Evolutionary conservation across 2,113 vertebrate genomes (phyloP), one percentile per base, ranked within the genome.

Genomic region (Chloropsis cyanopogon): DNA sequence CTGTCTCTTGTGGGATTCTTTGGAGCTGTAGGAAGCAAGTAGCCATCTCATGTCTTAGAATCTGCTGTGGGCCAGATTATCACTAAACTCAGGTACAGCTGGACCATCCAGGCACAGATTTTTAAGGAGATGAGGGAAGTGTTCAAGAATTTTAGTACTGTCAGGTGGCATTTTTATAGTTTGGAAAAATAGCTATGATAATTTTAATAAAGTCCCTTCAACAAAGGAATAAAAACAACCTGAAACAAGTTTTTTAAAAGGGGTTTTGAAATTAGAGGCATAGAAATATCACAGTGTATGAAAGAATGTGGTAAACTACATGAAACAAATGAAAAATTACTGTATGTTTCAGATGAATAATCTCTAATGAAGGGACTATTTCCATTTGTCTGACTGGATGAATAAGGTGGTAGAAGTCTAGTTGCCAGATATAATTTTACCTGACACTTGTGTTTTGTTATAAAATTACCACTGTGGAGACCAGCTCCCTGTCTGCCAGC

Each of bases 371-470:
- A 95, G 35, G 76, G 23, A 77, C 20, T 39, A 84, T 69, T 90
- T 94, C 70, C 65, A 12, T 93, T 69, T 79, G 46, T n/a, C 63
- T 89, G 73, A 76, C 82, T 88, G 75, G 37, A 79, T 72, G 65
- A 88, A 80, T 91, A 94, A 82, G 69, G 63, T 89, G 50, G 56
- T 64, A 77, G 69, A 86, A 76, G 63, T 75, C 42, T 78, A 53
- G 64, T 49, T 92, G 60, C 85, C 61, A 82, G 42, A 95, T 73
- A 54, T 94, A 96, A 96, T 97, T 95, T 93, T 53, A 95, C 88
- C 53, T 91, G 92, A 93, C 93, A 93, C 53, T 75, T 93, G 75
- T 85, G 69, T 88, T 97, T 96, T 97, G 94, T 90, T 94, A 73
- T 61, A 80, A 95, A 96, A 92, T 94, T 94, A 88, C 93, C 59